Percentiles rank a stretch among this genome's conserved stretches.
These are phyloP conservation scores for Pachyseris speciosa DNA, from an alignment of 64 coral and sea anemone genomes.

Conservation along the genomic window DNA sequence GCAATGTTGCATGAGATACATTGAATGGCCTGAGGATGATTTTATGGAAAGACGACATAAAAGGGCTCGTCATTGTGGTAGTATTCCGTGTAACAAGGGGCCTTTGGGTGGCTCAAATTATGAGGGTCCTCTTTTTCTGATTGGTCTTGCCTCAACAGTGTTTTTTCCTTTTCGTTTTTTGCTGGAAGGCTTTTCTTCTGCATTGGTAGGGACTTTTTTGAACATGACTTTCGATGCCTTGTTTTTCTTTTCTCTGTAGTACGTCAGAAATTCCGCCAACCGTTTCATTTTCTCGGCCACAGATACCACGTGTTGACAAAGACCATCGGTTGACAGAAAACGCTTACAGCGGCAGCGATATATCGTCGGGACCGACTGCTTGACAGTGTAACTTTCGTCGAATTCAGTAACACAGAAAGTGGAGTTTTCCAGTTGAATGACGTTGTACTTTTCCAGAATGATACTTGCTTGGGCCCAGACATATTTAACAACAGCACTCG, in stretches of 20 bases:
- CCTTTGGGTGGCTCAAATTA: slow-evolving; percentile 5
- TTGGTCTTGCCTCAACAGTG: slow-evolving; percentile 8
- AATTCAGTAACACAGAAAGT: slow-evolving; percentile 18
- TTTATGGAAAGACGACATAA: slow-evolving; percentile 18
- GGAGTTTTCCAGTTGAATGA: slow-evolving; percentile 22
- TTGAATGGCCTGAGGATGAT: slow-evolving; percentile 11
- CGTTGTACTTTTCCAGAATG: slow-evolving; percentile 52
- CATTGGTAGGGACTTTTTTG: slow-evolving; percentile 37
- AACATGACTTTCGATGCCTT: slow-evolving; percentile 28
- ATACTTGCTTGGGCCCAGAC: slow-evolving; percentile 45
- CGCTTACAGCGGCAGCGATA: neutral
- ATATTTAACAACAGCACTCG: slow-evolving; percentile 41
- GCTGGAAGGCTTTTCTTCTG: slow-evolving; percentile 19
- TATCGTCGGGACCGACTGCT: neutral
- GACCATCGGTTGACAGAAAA: slow-evolving; percentile 20
- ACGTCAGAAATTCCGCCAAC: slow-evolving; percentile 20
- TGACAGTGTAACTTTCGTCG: slow-evolving; percentile 26
- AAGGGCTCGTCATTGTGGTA: neutral
- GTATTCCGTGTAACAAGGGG: slow-evolving; percentile 4
- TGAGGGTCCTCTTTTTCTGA: neutral
- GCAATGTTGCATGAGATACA: slow-evolving; percentile 35
- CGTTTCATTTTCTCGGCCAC: slow-evolving; percentile 5
- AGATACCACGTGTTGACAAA: slow-evolving; percentile 34
- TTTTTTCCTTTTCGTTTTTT: slow-evolving; percentile 34
- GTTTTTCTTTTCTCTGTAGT: slow-evolving; percentile 19